Conservation (phyloP, 2,113 vertebrate species). For the Corythaeola cristata region DNA sequence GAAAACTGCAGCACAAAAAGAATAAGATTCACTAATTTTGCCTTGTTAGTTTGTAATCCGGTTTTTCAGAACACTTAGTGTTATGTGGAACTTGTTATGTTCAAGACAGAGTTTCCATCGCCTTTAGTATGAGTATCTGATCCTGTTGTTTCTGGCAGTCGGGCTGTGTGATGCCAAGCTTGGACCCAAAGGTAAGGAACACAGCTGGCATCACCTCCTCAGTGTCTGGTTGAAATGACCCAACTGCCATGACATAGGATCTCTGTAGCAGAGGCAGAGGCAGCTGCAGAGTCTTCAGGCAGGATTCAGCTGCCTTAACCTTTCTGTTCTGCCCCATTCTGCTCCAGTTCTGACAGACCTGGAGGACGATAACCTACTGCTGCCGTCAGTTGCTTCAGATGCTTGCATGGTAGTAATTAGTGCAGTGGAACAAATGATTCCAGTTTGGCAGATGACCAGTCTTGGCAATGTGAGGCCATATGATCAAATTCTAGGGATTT, state of each 20-base stretch:
- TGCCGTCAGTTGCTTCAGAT: background rate
- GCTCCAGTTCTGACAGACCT: slow-evolving; percentile 20
- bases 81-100: background rate
- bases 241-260: background rate
- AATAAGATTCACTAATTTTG: background rate
- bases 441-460: slow-evolving; percentile 21
- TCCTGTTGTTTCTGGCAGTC: background rate
- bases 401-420: slow-evolving; percentile 1
- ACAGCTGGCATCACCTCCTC: background rate
- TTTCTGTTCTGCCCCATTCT: slow-evolving; percentile 10
- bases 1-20: background rate
- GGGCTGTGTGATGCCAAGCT: background rate
- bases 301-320: background rate
- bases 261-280: background rate
- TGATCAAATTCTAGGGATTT: background rate
- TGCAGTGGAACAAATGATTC: background rate
- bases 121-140: background rate
- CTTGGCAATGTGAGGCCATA: background rate
- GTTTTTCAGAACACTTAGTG: background rate
- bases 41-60: background rate
- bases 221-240: background rate
- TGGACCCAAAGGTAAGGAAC: background rate
- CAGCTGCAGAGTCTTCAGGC: background rate
- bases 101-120: background rate
- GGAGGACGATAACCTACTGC: background rate